Conservation (phyloP, 2,888 invertebrate species). For the Nymphalis polychloros region DNA sequence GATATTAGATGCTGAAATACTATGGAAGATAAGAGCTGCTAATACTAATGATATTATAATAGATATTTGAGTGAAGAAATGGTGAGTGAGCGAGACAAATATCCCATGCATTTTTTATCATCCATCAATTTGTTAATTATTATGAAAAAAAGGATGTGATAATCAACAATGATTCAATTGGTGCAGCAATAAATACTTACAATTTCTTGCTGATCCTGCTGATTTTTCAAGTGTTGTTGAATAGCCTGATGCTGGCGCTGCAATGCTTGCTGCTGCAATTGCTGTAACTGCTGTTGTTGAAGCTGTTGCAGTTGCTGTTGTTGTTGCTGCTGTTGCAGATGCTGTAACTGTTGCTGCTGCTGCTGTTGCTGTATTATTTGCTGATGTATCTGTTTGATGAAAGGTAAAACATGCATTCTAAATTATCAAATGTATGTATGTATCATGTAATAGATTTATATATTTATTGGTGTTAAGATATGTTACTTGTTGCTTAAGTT, state of each 20-base stretch:
- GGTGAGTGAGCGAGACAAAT: no score
- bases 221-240: conserved; percentile 82
- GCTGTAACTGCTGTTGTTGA: conserved; percentile 63
- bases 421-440: neutral
- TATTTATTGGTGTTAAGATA: neutral
- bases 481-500: neutral
- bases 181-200: conserved; percentile 45
- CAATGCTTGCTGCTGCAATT: conserved; percentile 53
- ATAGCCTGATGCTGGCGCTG: conserved; percentile 77
- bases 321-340: conserved; percentile 60
- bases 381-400: conserved; percentile 61
- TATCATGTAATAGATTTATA: no score
- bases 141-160: no score
- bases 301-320: conserved; percentile 64
- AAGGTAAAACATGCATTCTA: neutral
- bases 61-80: no score
- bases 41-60: no score
- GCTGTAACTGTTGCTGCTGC: conserved; percentile 48
- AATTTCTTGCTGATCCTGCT: conserved; percentile 78
- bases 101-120: no score
- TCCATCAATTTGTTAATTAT: no score
- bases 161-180: no score
- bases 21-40: no score
- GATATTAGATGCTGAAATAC: no score
- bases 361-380: conserved; percentile 67